Evolutionary conservation across 2,888 invertebrate species (phyloP).

Genomic region (Cosmopolites sordidus): DNA sequence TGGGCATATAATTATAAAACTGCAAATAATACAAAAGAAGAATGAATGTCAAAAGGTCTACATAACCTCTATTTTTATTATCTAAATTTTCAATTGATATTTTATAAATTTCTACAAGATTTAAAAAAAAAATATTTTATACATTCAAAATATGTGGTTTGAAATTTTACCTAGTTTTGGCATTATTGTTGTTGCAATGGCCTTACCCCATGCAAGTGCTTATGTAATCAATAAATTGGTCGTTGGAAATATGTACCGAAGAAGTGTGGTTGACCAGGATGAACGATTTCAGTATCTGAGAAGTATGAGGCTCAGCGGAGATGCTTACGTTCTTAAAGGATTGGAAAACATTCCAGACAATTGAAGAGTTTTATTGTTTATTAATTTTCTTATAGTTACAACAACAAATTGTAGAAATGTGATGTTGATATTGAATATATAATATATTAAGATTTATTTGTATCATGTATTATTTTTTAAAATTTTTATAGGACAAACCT

Average conservation of each 20-base stretch:
- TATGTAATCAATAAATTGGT: slow-evolving; percentile 60
- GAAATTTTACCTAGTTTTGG: slow-evolving; percentile 64
- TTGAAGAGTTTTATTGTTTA: slow-evolving; percentile 28
- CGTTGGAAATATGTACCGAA: slow-evolving; percentile 57
- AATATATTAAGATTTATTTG: no score
- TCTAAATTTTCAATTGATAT: no score
- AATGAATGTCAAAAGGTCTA: no score
- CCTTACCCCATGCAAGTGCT: slow-evolving; percentile 58
- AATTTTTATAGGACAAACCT: no score
- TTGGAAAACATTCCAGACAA: slow-evolving; percentile 57
- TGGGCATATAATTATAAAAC: no score
- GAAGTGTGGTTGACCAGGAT: slow-evolving; percentile 52
- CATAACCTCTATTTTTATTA: no score
- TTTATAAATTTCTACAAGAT: no score
- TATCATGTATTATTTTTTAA: no score
- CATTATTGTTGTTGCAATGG: slow-evolving; percentile 57
- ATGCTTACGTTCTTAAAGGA: slow-evolving; percentile 60
- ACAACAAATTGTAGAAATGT: no score
- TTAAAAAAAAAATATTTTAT: no score
- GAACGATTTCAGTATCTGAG: slow-evolving; percentile 57
- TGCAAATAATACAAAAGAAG: no score
- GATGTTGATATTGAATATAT: no score
- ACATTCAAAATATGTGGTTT: slow-evolving; percentile 61
- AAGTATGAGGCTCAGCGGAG: slow-evolving; percentile 56
- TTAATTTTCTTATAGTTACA: background rate